These are phyloP conservation scores for Heliconius nattereri DNA, from an alignment of 1,140 invertebrate species.

Conservation along the genomic window DNA sequence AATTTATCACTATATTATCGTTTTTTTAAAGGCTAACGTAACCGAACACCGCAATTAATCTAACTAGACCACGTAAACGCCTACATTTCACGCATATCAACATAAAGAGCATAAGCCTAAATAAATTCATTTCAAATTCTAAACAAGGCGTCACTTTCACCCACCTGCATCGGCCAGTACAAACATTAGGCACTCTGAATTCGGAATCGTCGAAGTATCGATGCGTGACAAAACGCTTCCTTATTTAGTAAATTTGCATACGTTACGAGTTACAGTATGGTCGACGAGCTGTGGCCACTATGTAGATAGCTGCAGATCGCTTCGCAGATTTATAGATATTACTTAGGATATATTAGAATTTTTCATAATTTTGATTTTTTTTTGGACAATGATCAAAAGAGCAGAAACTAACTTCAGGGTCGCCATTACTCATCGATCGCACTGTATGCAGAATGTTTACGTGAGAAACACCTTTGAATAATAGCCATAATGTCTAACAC, in stretches of 20 bases:
- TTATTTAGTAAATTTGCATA: conserved; percentile 47
- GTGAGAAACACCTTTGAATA: conserved; percentile 15
- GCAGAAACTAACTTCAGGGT: no score
- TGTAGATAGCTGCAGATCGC: no score
- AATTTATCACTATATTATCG: no score
- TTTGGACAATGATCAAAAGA: no score
- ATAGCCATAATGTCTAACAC: neutral
- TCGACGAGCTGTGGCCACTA: neutral
- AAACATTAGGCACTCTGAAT: conserved; percentile 38
- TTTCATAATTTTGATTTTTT: no score
- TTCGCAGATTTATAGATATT: no score
- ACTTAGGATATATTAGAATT: no score
- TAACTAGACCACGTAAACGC: no score
- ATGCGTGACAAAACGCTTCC: conserved; percentile 49
- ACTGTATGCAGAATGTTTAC: conserved; percentile 16
- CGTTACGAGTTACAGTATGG: neutral
- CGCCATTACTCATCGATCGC: no score
- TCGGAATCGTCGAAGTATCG: conserved; percentile 38
- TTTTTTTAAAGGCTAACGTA: no score
- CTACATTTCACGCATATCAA: conserved; percentile 5
- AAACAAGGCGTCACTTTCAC: conserved; percentile 45
- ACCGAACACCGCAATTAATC: no score
- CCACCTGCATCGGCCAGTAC: conserved; percentile 10
- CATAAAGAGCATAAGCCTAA: conserved; percentile 1
- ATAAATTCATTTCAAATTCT: conserved; percentile 39